Conservation (phyloP, 2,797 vertebrate species). For the Gallinago nigripennis region DNA sequence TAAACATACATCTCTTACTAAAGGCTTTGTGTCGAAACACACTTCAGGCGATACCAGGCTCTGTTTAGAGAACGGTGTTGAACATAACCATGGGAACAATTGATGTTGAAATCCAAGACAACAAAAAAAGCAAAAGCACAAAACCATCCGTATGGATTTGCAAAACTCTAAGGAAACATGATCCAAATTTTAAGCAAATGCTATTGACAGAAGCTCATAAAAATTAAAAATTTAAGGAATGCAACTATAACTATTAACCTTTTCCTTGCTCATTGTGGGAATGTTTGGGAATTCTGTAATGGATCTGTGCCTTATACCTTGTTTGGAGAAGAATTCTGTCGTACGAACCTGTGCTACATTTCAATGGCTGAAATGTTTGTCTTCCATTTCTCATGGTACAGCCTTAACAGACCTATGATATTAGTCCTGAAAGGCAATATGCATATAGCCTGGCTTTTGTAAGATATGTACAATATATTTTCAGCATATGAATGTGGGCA, state of each 20-base stretch:
- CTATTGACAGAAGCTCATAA: not conserved
- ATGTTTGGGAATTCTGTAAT: not conserved
- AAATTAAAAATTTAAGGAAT: not conserved
- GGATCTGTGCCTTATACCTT: not conserved
- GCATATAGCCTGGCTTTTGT: not conserved
- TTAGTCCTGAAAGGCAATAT: not conserved
- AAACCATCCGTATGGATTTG: not conserved
- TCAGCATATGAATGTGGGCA: not conserved
- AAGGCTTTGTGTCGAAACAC: not conserved
- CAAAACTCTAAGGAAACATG: not conserved
- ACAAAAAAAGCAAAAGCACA: not conserved
- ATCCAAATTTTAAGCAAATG: not conserved
- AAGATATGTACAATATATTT: not conserved
- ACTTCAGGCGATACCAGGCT: not conserved
- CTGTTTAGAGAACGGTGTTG: not conserved
- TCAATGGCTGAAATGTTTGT: not conserved
- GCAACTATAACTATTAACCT: not conserved
- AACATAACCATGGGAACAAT: not conserved
- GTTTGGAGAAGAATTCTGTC: not conserved
- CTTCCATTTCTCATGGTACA: not conserved
- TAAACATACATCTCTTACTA: not conserved
- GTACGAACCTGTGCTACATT: not conserved
- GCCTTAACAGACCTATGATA: not conserved
- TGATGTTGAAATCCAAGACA: slow-evolving; percentile 8
- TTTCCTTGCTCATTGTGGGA: not conserved